These are phyloP conservation scores for Trissolcus brochymenae DNA, from an alignment of 2,888 invertebrate genomes.

Conservation along the genomic window DNA sequence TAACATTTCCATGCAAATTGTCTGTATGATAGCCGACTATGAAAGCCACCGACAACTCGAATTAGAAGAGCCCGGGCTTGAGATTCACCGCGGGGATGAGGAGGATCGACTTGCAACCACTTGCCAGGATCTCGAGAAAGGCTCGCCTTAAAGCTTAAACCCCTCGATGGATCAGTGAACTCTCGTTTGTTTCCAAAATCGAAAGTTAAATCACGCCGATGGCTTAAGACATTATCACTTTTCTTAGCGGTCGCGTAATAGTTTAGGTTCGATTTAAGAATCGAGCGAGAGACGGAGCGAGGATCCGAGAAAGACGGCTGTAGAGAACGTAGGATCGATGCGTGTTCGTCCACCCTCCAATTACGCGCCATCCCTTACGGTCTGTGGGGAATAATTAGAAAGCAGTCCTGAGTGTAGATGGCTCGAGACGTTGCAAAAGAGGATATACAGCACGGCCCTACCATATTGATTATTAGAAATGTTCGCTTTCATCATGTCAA, in stretches of 20 bases:
- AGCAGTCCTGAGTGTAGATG: constrained; percentile 66
- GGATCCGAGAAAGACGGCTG: constrained; percentile 51
- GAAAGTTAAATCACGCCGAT: constrained; percentile 78
- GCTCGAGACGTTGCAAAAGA: constrained; percentile 57
- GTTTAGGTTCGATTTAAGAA: constrained; percentile 54
- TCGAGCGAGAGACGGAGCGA: constrained; percentile 40
- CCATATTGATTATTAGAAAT: constrained; percentile 51
- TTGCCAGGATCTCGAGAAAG: constrained; percentile 69
- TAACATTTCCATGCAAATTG: constrained; percentile 57
- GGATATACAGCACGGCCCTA: constrained; percentile 42
- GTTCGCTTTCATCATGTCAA: constrained; percentile 1
- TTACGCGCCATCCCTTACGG: constrained; percentile 71
- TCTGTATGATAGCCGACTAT: constrained; percentile 53
- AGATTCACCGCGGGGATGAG: constrained; percentile 66
- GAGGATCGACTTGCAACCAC: constrained; percentile 73
- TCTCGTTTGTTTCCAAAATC: constrained; percentile 67
- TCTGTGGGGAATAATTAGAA: constrained; percentile 74
- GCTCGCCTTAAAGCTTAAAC: constrained; percentile 74
- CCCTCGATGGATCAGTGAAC: constrained; percentile 69
- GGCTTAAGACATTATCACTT: constrained; percentile 84
- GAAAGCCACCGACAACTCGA: constrained; percentile 70
- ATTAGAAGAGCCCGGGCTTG: constrained; percentile 74
- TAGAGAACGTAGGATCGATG: constrained; percentile 69
- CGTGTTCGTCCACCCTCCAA: constrained; percentile 71
- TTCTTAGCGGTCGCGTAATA: constrained; percentile 76